Conservation (phyloP, 2,113 vertebrate species). For the Gavia stellata region DNA sequence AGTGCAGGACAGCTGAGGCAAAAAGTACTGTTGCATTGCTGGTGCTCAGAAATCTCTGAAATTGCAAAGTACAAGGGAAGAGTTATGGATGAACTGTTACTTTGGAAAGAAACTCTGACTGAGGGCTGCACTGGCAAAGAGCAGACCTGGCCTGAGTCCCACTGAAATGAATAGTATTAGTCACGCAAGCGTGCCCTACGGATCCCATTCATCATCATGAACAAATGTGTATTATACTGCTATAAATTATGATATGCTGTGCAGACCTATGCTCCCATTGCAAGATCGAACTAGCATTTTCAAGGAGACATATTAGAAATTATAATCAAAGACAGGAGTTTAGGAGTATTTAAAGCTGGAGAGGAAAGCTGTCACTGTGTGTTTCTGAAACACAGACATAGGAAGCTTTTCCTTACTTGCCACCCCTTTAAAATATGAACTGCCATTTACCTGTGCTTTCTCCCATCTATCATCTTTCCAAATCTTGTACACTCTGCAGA, state of each 20-base stretch:
- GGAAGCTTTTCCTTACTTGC: not conserved
- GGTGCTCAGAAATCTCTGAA: not conserved
- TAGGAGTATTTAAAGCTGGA: not conserved
- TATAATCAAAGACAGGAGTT: not conserved
- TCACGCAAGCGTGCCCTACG: not conserved
- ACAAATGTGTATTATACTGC: not conserved
- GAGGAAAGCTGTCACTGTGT: not conserved
- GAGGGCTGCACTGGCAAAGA: not conserved
- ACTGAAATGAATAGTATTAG: not conserved
- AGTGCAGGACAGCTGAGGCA: not conserved
- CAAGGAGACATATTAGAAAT: not conserved
- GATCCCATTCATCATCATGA: not conserved
- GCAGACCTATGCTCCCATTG: not conserved
- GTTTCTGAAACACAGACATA: not conserved
- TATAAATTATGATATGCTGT: too few relatives aligned
- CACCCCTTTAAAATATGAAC: not conserved
- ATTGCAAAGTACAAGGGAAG: not conserved
- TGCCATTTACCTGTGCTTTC: not conserved
- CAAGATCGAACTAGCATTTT: not conserved
- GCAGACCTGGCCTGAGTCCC: not conserved
- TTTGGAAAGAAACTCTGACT: not conserved
- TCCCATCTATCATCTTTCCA: not conserved
- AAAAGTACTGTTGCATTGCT: not conserved
- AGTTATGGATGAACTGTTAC: not conserved
- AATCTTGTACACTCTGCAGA: not conserved